phyloP scores from a whole-genome alignment of 1,140 invertebrate species.

The Leptinotarsa lineolata region DNA sequence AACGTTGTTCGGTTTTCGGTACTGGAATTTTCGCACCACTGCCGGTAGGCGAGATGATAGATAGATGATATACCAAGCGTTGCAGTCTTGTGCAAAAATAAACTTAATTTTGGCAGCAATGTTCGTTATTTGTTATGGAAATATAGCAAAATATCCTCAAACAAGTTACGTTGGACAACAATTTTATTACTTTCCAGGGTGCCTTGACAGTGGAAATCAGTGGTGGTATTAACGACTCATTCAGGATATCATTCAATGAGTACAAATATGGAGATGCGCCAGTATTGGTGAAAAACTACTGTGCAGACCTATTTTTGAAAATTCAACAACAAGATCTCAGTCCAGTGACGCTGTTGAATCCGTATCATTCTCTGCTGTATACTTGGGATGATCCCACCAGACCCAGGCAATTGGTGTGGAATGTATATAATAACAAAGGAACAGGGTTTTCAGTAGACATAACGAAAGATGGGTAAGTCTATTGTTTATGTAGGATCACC shows the following conservation, averaged over 20 bases:
- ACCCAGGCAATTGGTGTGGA: constrained; percentile 76
- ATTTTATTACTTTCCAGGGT: constrained; percentile 59
- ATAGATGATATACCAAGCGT: too few relatives aligned
- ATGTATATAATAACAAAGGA: constrained; percentile 80
- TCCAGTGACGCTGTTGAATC: constrained; percentile 75
- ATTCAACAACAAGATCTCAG: constrained; percentile 75
- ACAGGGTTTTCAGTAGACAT: constrained; percentile 73
- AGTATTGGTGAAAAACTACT: constrained; percentile 79
- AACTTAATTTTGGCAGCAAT: too few relatives aligned
- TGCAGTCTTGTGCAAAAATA: too few relatives aligned
- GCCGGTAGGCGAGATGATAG: too few relatives aligned
- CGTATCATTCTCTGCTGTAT: constrained; percentile 77
- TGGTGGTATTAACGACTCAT: constrained; percentile 73
- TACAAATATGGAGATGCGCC: constrained; percentile 76
- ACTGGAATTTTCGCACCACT: too few relatives aligned
- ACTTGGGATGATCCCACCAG: constrained; percentile 86
- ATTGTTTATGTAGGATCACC: too few relatives aligned
- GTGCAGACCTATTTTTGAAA: constrained; percentile 80
- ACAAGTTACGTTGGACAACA: not conserved
- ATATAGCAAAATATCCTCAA: not conserved
- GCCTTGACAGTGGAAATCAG: constrained; percentile 74
- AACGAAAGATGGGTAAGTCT: constrained; percentile 65
- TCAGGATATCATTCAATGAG: constrained; percentile 71
- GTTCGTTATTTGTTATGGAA: too few relatives aligned
- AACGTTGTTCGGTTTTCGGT: too few relatives aligned